phyloP scores from a whole-genome alignment of 1,140 invertebrate species.

The Hesperophylax magnus region DNA sequence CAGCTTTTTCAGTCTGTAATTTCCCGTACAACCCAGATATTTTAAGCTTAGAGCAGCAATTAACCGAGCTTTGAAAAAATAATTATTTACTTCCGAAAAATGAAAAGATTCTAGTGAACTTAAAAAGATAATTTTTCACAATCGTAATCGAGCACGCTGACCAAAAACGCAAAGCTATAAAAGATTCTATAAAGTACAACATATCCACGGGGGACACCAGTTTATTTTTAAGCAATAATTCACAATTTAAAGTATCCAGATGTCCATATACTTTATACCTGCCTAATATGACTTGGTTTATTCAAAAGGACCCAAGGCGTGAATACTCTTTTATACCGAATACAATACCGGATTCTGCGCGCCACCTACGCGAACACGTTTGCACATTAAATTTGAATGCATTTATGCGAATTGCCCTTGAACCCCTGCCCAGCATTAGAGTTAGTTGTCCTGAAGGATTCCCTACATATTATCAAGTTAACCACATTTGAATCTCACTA shows the following conservation, averaged over 20 bases:
- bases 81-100: no score
- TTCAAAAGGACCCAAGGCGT: background rate
- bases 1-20: no score
- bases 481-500: no score
- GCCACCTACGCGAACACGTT: no score
- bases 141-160: background rate
- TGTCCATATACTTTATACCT: background rate
- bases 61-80: background rate
- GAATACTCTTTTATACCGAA: background rate
- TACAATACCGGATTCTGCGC: slow-evolving; percentile 2
- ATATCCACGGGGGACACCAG: background rate
- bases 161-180: background rate
- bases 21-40: no score
- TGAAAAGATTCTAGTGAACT: no score
- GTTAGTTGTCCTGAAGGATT: no score
- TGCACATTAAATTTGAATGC: no score
- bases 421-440: background rate
- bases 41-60: no score
- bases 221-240: background rate
- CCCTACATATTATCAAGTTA: no score
- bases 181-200: background rate
- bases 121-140: no score
- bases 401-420: background rate
- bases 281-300: slow-evolving; percentile 1
- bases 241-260: slow-evolving; percentile 5